Evolutionary conservation across 2,888 invertebrate species (phyloP).

Genomic region (Heteromurus nitidus): DNA sequence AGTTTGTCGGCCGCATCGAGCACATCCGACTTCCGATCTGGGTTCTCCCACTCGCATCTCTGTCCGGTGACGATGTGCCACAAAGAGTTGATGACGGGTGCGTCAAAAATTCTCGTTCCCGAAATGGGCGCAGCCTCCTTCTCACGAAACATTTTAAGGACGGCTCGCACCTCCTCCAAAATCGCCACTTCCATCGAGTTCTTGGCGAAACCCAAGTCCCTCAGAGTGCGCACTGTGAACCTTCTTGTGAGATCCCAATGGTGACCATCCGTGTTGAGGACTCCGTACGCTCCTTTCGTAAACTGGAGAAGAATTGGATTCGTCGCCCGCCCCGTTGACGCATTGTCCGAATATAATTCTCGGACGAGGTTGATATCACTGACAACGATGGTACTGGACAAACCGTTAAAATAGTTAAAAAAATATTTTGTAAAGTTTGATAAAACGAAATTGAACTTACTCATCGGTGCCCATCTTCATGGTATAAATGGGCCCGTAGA

Average conservation of each 20-base stretch:
- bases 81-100: slow-evolving; percentile 24
- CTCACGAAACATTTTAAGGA: slow-evolving; percentile 10
- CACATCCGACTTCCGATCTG: slow-evolving; percentile 16
- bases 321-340: slow-evolving; percentile 25
- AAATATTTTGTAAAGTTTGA: neutral
- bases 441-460: slow-evolving; percentile 5
- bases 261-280: slow-evolving; percentile 43
- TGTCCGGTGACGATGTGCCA: too few species aligned
- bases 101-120: slow-evolving; percentile 43
- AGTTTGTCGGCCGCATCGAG: neutral
- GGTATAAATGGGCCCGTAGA: slow-evolving; percentile 17
- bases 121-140: slow-evolving; percentile 32
- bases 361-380: slow-evolving; percentile 38
- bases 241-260: slow-evolving; percentile 53
- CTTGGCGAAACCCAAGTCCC: slow-evolving; percentile 62
- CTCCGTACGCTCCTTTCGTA: slow-evolving; percentile 24
- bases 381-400: slow-evolving; percentile 35
- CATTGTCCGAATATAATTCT: slow-evolving; percentile 18
- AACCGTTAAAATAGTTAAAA: neutral
- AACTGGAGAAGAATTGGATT: slow-evolving; percentile 21
- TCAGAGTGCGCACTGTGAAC: slow-evolving; percentile 43
- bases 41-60: slow-evolving; percentile 48
- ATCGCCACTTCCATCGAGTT: slow-evolving; percentile 37
- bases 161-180: slow-evolving; percentile 46
- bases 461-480: slow-evolving; percentile 19